Evolutionary conservation across 1,140 invertebrate genomes (phyloP), one percentile per base, ranked within the genome.

Genomic region (Hyles vespertilio): DNA sequence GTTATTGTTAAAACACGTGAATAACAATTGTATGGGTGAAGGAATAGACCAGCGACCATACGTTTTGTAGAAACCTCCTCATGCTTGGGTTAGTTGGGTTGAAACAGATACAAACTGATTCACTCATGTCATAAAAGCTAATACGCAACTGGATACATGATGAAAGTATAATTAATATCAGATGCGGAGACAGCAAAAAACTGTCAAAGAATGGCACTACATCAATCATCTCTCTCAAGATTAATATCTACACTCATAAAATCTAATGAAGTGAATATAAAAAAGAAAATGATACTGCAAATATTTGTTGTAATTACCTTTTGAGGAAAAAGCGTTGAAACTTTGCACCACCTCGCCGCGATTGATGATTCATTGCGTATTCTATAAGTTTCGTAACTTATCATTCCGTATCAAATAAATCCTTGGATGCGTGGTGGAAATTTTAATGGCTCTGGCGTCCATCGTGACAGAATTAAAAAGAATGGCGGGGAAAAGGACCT

Each of bases 401-500:
- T 74, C 72, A 72, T 73, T 74, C 63, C 67, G 70, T 73, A 79
- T 82, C 70, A 69, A 81, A 77, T 77, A 79, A 80, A 77, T 77
- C 70, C 51, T 63, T 67, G 68, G 64, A 33, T 22, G 40, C 43
- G 51, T 67, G 69, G 70, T 79, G 74, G 65, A 81, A 78, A 79
- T 85, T 85, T 87, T 87, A 87, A 87, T 83, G 82, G 83, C 70
- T 69, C 71, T 22, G 71, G 62, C 73, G 74, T 67, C 74, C 69
- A 73, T 68, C 70, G 67, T 64, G 65, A 69, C 47, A 22, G 75
- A 79, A 85, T 84, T 82, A 82, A 86, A 87, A 88, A 88, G 76
- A 86, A 85, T 79, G 64, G 78, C 72, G 59, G 74, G 77, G 72
- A 84, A 82, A 67, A 74, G 72, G 72, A 66, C 67, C 63, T 69